A percentile compares a stretch with the other conserved stretches of the same genome.
phyloP scores from a whole-genome alignment of 1,140 invertebrate genomes.

The Cephus cinctus region DNA sequence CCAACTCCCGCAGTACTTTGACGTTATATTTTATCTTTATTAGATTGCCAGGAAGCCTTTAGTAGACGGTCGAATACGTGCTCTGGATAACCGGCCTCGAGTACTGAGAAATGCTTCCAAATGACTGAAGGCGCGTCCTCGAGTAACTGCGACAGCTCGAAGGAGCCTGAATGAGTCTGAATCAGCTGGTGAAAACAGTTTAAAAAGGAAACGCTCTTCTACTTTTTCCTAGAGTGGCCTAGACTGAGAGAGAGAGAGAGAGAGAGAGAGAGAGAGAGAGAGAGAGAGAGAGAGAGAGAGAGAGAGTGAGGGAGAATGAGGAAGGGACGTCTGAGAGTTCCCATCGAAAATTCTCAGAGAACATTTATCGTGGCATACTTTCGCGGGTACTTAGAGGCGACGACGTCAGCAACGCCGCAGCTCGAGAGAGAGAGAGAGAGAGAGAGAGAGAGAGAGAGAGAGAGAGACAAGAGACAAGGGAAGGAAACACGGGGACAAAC shows the following conservation, averaged over 20 bases:
- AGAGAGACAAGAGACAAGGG: background rate
- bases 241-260: too few relatives aligned
- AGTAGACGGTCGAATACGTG: slow-evolving; percentile 43
- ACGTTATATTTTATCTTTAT: slow-evolving; percentile 56
- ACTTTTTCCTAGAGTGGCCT: too few relatives aligned
- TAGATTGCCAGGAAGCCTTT: slow-evolving; percentile 50
- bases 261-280: too few relatives aligned
- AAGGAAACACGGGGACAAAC: background rate
- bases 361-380: too few relatives aligned
- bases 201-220: too few relatives aligned
- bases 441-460: background rate
- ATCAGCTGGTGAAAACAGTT: too few relatives aligned
- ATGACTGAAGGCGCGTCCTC: too few relatives aligned
- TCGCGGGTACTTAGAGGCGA: too few relatives aligned
- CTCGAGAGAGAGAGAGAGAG: background rate
- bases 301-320: slow-evolving; percentile 1
- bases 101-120: slow-evolving; percentile 25
- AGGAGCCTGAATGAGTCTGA: too few relatives aligned
- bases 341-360: too few relatives aligned
- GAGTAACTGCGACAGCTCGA: too few relatives aligned
- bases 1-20: slow-evolving; percentile 28
- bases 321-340: slow-evolving; percentile 18
- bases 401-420: too few relatives aligned
- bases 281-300: background rate
- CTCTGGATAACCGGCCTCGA: slow-evolving; percentile 46